phyloP scores from a whole-genome alignment of 2,888 invertebrate genomes.

The Ormyrus rosae region DNA sequence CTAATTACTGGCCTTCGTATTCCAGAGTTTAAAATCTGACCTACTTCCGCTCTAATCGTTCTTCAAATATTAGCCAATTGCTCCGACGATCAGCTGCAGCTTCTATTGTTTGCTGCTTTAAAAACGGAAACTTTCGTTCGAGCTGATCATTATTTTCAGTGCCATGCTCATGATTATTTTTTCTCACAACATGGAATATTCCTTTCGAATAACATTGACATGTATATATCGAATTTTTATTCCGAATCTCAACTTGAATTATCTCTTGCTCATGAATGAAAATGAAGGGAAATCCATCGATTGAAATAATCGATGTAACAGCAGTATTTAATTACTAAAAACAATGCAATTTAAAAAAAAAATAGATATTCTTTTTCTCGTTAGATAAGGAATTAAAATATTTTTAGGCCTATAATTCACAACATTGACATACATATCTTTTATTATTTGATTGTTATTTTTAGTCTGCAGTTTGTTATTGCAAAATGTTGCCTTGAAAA shows the following conservation, averaged over 20 bases:
- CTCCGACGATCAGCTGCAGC: background rate
- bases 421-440: too few species aligned
- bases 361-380: too few species aligned
- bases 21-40: background rate
- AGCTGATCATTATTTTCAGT: background rate
- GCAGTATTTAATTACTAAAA: too few species aligned
- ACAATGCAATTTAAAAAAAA: too few species aligned
- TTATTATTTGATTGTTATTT: too few species aligned
- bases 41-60: conserved; percentile 3
- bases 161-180: background rate
- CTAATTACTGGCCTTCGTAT: conserved; percentile 9
- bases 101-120: background rate
- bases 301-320: too few species aligned
- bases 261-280: background rate
- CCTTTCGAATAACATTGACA: conserved; percentile 17
- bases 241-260: background rate
- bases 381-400: background rate
- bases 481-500: too few species aligned
- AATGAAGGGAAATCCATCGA: too few species aligned
- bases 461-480: too few species aligned
- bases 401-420: too few species aligned
- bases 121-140: conserved; percentile 8
- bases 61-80: conserved; percentile 1
- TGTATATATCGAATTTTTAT: conserved; percentile 5
- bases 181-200: conserved; percentile 28